Conservation (phyloP, 2,113 vertebrate species). For the Peromyscus maniculatus region DNA sequence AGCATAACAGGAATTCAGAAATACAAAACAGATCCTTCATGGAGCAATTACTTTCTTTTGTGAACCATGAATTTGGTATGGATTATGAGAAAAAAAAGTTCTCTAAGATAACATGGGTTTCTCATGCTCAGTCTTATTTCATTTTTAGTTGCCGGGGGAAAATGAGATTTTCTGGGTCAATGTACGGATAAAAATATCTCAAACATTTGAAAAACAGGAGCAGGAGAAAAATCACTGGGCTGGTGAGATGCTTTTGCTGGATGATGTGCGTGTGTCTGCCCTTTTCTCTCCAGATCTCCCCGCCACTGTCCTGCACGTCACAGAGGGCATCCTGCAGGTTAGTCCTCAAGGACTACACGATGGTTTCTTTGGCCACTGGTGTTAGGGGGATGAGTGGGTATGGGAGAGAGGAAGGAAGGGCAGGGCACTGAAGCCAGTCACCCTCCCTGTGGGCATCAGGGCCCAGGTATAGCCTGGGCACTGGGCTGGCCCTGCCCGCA, state of each 20-base stretch:
- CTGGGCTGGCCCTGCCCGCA: not conserved
- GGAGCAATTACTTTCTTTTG: not conserved
- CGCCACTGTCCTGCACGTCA: not conserved
- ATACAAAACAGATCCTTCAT: not conserved
- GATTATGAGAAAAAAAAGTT: not conserved
- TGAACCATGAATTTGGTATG: not conserved
- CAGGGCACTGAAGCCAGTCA: not conserved
- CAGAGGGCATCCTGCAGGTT: not conserved
- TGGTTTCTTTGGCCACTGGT: not conserved
- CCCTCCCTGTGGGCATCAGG: too few relatives aligned
- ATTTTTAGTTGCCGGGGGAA: slow-evolving; percentile 5
- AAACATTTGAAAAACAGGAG: not conserved
- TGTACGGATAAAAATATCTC: slow-evolving; percentile 54
- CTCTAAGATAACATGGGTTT: slow-evolving; percentile 27
- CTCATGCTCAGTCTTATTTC: slow-evolving; percentile 7
- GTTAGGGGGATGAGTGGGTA: not conserved
- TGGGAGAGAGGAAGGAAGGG: not conserved
- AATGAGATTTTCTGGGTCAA: slow-evolving; percentile 68
- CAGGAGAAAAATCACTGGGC: not conserved
- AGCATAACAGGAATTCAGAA: slow-evolving; percentile 52
- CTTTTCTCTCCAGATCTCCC: not conserved
- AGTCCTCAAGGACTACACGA: not conserved
- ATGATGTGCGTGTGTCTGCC: not conserved
- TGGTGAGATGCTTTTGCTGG: not conserved
- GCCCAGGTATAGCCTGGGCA: not conserved